A percentile compares a stretch with the other conserved stretches of the same genome.
Conservation (phyloP, 2,888 invertebrate genomes). For the Tenthredo amoena region DNA sequence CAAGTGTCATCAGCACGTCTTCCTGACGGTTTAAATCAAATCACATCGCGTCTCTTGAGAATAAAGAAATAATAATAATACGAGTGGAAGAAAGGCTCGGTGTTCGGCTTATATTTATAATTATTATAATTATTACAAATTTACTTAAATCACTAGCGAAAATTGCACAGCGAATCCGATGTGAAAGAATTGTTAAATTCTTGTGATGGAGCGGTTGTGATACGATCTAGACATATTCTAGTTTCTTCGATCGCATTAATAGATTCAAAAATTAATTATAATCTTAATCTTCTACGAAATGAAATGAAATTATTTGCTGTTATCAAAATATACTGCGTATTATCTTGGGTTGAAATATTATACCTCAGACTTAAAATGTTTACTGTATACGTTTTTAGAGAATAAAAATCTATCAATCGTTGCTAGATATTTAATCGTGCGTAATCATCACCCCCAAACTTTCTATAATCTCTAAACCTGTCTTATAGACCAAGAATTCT, state of each 20-base stretch:
- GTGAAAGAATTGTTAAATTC: neutral
- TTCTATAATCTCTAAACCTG: neutral
- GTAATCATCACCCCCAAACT: neutral
- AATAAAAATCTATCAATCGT: slow-evolving; percentile 19
- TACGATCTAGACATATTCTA: neutral
- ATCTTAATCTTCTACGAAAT: neutral
- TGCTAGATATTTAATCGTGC: neutral
- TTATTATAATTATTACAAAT: neutral
- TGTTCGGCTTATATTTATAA: neutral
- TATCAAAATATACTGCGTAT: slow-evolving; percentile 10
- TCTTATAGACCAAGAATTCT: neutral
- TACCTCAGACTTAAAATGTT: neutral
- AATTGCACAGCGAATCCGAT: neutral
- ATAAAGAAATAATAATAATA: neutral
- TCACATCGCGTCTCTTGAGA: neutral
- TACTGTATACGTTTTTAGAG: slow-evolving; percentile 2
- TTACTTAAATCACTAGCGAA: slow-evolving; percentile 7
- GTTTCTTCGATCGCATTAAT: neutral
- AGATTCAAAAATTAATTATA: neutral
- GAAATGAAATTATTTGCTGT: neutral
- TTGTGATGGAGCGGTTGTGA: neutral
- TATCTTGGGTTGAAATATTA: neutral
- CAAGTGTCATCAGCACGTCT: slow-evolving; percentile 84
- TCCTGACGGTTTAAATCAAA: slow-evolving; percentile 69
- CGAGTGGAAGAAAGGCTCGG: neutral